Evolutionary conservation across 2,113 vertebrate genomes (phyloP), one percentile per base, ranked within the genome.

Genomic region (Pelusios castaneus): DNA sequence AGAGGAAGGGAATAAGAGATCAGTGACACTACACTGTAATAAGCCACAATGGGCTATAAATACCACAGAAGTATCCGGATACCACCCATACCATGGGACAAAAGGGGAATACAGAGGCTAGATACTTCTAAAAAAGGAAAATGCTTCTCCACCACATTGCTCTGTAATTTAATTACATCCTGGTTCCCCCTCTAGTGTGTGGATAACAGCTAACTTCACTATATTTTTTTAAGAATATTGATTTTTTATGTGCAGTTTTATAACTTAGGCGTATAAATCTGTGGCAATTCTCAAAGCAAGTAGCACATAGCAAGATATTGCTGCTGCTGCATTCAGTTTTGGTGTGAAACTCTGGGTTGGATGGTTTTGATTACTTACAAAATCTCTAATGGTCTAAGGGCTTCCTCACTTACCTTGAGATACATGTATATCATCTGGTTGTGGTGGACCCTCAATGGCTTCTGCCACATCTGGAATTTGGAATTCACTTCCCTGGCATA

Each of bases 381-480:
- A 56, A 41, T 24, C 17, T 82, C 31, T 43, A 83, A 38, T 43
- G n/a, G 38, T 84, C 21, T 79, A 8, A 29, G 5, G 6, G 13
- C 3, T 83, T 47, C 1, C 91, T 89, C 52, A 8, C 45, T 95
- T 97, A 98, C 97, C 97, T 97, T 93, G 93, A 90, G 83, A 87
- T 8, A 45, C n/a, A 6, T 95, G 85, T 19, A 27, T 60, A 41
- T 80, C 80, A 38, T 78, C 81, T 5, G 6, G 49, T 79, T 94
- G 91, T 22, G 29, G 5, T 0, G 6, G 83, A 78, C 82, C 84
- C 2, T 13, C 13, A 49, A 70, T 75, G 70, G 6, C 80, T 91
- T 96, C 96, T 34, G 76, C 2, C 7, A 10, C 41, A 91, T 75
- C 93, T 88, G 93, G 49, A 54, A 49, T 11, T 81, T 87, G 97